These are phyloP conservation scores for Spheniscus mendiculus DNA, from an alignment of 2,113 vertebrate genomes.

Conservation along the genomic window DNA sequence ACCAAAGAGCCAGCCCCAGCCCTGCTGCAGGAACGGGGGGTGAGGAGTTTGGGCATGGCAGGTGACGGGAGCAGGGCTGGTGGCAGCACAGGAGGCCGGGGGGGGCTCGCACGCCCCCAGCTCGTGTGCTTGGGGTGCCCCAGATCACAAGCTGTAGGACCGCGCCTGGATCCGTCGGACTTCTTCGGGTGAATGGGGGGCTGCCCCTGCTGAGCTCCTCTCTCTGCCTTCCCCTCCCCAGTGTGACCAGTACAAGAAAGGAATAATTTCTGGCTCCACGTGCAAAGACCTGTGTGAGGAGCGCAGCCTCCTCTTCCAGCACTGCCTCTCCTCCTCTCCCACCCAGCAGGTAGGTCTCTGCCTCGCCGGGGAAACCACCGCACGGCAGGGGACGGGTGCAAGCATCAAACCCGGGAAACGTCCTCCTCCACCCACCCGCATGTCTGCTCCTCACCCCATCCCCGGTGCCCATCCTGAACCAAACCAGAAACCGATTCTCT, in stretches of 20 bases:
- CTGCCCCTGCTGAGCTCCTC: not conserved
- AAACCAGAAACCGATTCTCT: not conserved
- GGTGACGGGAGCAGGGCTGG: not conserved
- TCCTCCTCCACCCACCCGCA: not conserved
- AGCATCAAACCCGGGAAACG: not conserved
- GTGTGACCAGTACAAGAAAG: constrained; percentile 96
- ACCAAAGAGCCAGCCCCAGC: not conserved
- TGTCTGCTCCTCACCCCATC: not conserved
- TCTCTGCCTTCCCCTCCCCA: constrained; percentile 52
- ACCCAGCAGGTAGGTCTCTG: constrained; percentile 84
- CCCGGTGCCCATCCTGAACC: rapidly evolving
- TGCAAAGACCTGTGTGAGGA: constrained; percentile 92
- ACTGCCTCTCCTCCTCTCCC: constrained; percentile 87
- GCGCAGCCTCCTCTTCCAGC: constrained; percentile 83
- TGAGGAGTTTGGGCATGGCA: not conserved
- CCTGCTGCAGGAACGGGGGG: not conserved
- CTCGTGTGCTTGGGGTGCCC: not conserved
- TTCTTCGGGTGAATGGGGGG: rapidly evolving
- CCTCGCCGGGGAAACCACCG: rapidly evolving
- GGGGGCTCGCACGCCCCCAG: rapidly evolving
- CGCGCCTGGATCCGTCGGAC: not conserved
- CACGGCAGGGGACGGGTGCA: rapidly evolving
- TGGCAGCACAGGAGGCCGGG: rapidly evolving
- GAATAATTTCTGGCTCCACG: constrained; percentile 91
- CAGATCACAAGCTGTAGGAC: not conserved